Percentiles rank a stretch among this genome's conserved stretches.
phyloP scores from a whole-genome alignment of 2,113 vertebrate genomes.

The Apodemus speciosus region DNA sequence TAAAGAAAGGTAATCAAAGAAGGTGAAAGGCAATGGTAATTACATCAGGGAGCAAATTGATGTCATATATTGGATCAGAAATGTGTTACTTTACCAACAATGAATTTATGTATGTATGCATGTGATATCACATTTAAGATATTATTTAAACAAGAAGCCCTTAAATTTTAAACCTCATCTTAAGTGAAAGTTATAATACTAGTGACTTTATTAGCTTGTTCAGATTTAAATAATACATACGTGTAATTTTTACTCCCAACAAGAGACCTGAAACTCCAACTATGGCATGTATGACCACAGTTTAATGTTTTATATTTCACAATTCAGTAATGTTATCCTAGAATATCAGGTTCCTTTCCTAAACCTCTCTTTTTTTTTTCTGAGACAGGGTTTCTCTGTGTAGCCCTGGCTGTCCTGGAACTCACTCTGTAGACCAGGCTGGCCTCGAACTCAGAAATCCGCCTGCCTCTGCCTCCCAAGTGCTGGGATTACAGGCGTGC shows the following conservation, averaged over 20 bases:
- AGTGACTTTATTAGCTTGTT: conserved; percentile 6
- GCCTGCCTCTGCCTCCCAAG: too few relatives aligned
- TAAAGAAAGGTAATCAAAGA: not conserved
- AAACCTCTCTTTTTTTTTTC: too few relatives aligned
- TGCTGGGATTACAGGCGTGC: too few relatives aligned
- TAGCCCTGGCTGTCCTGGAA: too few relatives aligned
- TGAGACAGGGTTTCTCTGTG: too few relatives aligned
- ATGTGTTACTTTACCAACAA: not conserved
- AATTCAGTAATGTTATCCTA: not conserved
- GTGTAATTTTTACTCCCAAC: not conserved
- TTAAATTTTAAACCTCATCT: not conserved
- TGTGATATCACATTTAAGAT: not conserved
- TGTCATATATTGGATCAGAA: not conserved
- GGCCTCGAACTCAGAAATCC: too few relatives aligned
- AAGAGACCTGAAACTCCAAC: not conserved
- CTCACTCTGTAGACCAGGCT: too few relatives aligned
- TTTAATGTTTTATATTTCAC: conserved; percentile 32
- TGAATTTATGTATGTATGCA: not conserved
- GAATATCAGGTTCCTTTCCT: not conserved
- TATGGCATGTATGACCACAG: not conserved
- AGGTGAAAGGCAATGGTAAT: not conserved
- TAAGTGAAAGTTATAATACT: conserved; percentile 46
- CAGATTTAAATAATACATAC: conserved; percentile 36
- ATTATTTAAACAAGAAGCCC: not conserved
- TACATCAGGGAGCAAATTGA: conserved; percentile 14